Base-by-base conservation (phyloP, 1,140 invertebrate species). In the Reticulitermes speratus region DNA sequence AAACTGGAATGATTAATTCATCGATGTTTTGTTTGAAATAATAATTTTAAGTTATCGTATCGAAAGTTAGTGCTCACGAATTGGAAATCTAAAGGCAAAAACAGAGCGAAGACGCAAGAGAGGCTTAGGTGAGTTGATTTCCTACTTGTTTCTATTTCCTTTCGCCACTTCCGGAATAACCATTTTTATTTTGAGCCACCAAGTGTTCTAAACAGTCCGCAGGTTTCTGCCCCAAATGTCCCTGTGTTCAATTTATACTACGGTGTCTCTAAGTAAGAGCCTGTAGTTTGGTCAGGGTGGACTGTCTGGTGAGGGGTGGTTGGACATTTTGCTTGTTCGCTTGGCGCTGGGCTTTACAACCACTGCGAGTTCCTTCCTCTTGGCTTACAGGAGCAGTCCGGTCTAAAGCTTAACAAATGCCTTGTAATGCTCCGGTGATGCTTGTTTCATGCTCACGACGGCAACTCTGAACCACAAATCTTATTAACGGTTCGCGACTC, bases 351-450 rank as follows among this genome's bases (percentile, higher is more conserved):
- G 59, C 8, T 30, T 30, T 30, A 75, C 65, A 75, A 75, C 65
- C 65, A n/a, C 65, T 9, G 65, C 25, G n/a, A 75, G 25, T 75
- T 75, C 25, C 65, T 75, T 75, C 65, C 65, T 75, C 25, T 30
- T 75, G 65, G 65, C 65, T 75, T 75, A 16, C 5, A n/a, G 25
- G 25, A 75, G n/a, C 5, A 75, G 65, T 75, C 65, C 65, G 14
- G n/a, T 25, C 65, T 75, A 75, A 75, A 75, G 65, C 65, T 75
- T 75, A 75, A 30, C 65, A 75, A 75, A 75, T 75, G n/a, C 65
- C 65, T 75, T 75, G 65, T 75, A 75, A 75, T 75, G 65, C 65
- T 30, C 25, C 65, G 7, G 65, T 30, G 65, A 75, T 75, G 25
- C 65, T 30, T 75, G 65, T 75, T 75, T 75, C 65, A 75, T 75